Percentiles rank a stretch among this genome's conserved stretches.
phyloP scores from a whole-genome alignment of 1,140 invertebrate species.

The Plectus sambesii region DNA sequence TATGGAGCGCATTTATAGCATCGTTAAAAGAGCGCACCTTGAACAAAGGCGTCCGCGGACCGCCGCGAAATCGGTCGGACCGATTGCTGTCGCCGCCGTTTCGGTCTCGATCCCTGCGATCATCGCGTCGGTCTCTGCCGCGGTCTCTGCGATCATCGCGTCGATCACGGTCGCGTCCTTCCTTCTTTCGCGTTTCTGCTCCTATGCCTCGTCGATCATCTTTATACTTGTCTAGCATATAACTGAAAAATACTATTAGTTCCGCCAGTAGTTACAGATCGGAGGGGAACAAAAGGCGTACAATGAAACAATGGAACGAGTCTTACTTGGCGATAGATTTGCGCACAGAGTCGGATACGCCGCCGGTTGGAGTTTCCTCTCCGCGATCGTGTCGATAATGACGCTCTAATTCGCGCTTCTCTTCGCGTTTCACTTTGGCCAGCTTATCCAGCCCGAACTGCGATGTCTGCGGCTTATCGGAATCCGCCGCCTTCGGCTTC shows the following conservation, averaged over 20 bases:
- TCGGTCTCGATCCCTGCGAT: constrained; percentile 38
- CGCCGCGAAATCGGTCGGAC: constrained; percentile 44
- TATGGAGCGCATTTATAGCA: too few species aligned
- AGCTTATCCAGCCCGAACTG: constrained; percentile 74
- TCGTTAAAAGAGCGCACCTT: too few species aligned
- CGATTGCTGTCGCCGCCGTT: constrained; percentile 36
- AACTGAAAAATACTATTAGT: constrained; percentile 51
- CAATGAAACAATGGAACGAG: constrained; percentile 13
- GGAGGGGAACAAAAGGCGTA: background rate
- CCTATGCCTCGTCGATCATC: constrained; percentile 28
- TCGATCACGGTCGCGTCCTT: constrained; percentile 38
- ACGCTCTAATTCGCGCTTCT: constrained; percentile 17
- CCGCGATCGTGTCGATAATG: constrained; percentile 13
- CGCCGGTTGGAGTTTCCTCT: constrained; percentile 24
- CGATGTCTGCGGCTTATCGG: constrained; percentile 58
- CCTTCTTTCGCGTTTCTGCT: constrained; percentile 20
- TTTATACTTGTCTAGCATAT: constrained; percentile 52
- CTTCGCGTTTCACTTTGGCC: constrained; percentile 51
- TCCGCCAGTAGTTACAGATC: constrained; percentile 61
- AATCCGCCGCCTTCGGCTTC: constrained; percentile 51
- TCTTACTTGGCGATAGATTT: constrained; percentile 24
- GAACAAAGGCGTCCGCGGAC: constrained; percentile 49
- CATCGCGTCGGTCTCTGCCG: constrained; percentile 17
- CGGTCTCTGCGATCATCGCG: constrained; percentile 30
- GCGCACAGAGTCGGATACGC: constrained; percentile 27